Evolutionary conservation across 2,113 vertebrate species (phyloP).

Genomic region (Urocolius indicus): DNA sequence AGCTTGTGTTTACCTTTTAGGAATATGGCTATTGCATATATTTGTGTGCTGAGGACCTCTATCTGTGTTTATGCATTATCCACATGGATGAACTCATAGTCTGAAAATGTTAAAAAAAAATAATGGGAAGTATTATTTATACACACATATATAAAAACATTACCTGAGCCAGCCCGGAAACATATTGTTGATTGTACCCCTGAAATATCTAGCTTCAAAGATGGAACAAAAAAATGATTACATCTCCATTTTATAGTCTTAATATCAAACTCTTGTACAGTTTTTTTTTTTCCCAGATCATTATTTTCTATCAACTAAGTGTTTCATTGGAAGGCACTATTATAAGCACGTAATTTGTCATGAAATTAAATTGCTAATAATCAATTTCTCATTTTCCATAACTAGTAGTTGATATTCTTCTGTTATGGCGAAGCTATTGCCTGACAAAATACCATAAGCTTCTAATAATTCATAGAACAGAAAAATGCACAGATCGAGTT

Average conservation of each 20-base stretch:
- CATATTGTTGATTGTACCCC: neutral
- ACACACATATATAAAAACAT: neutral
- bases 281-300: neutral
- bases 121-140: neutral
- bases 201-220: neutral
- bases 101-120: neutral
- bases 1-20: neutral
- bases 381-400: neutral
- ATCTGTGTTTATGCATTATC: neutral
- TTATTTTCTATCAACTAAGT: neutral
- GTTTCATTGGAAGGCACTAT: neutral
- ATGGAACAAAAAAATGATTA: neutral
- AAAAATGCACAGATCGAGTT: neutral
- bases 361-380: neutral
- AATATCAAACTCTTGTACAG: neutral
- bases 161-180: neutral
- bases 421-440: neutral
- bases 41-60: neutral
- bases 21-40: neutral
- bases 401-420: neutral
- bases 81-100: neutral
- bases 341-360: neutral
- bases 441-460: neutral
- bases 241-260: neutral
- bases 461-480: neutral